phyloP scores from a whole-genome alignment of 2,113 vertebrate genomes.

The Thomomys bottae region DNA sequence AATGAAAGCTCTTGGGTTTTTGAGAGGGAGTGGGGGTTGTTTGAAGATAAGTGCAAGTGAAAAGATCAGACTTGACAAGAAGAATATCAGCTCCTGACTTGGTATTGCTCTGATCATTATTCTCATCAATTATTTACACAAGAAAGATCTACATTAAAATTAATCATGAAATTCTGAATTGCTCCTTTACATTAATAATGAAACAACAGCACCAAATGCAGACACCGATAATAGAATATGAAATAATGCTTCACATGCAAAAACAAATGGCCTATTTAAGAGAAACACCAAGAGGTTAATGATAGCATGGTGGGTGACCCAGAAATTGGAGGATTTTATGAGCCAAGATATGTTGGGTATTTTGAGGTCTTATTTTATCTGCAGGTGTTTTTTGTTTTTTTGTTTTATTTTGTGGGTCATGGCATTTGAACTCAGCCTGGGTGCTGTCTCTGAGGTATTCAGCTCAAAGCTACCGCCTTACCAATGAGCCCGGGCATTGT shows the following conservation, averaged over 20 bases:
- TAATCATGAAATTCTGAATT: slow-evolving; percentile 83
- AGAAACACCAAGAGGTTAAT: slow-evolving; percentile 73
- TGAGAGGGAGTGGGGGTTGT: not conserved
- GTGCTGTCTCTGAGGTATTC: too few relatives aligned
- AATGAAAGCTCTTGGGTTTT: slow-evolving; percentile 10
- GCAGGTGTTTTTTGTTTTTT: too few relatives aligned
- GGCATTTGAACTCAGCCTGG: too few relatives aligned
- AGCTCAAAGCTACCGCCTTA: too few relatives aligned
- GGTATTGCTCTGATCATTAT: slow-evolving; percentile 76
- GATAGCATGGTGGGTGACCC: slow-evolving; percentile 64
- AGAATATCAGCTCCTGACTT: slow-evolving; percentile 59
- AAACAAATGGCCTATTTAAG: slow-evolving; percentile 76
- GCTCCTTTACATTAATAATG: slow-evolving; percentile 86
- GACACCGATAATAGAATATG: slow-evolving; percentile 74
- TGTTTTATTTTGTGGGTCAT: too few relatives aligned
- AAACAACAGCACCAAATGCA: slow-evolving; percentile 78
- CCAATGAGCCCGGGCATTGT: too few relatives aligned
- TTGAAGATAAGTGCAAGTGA: not conserved
- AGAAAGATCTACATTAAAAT: slow-evolving; percentile 85
- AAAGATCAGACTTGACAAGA: slow-evolving; percentile 63
- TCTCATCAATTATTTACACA: slow-evolving; percentile 86
- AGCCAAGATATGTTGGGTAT: slow-evolving; percentile 19
- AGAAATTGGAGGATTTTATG: slow-evolving; percentile 46
- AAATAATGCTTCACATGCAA: slow-evolving; percentile 70
- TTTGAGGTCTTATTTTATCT: slow-evolving; percentile 25